Evolutionary conservation across 2,888 invertebrate genomes (phyloP).

Genomic region (Synanthedon tipuliformis): DNA sequence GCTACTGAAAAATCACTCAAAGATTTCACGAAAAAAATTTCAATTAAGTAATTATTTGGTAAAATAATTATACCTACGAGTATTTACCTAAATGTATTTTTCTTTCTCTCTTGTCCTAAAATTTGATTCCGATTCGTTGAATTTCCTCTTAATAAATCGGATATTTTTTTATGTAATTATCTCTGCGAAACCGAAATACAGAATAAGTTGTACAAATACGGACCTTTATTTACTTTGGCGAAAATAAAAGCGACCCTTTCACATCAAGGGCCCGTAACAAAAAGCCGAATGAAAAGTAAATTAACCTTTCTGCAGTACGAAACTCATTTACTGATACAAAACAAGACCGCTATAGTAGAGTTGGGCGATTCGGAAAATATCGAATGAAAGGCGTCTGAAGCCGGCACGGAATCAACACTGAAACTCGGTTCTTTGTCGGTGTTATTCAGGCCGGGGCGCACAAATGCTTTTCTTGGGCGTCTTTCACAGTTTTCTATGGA

Average conservation of each 20-base stretch:
- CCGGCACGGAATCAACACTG: slow-evolving; percentile 44
- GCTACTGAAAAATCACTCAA: no score
- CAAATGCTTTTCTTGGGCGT: slow-evolving; percentile 66
- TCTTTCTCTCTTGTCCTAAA: no score
- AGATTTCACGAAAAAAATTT: not conserved
- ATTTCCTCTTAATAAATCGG: no score
- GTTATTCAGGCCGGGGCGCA: slow-evolving; percentile 48
- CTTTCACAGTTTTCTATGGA: slow-evolving; percentile 66
- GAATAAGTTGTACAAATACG: slow-evolving; percentile 3
- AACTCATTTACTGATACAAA: slow-evolving; percentile 67
- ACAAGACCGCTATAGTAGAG: slow-evolving; percentile 38
- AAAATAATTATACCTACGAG: no score
- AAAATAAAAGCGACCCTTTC: slow-evolving; percentile 23
- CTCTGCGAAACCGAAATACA: not conserved
- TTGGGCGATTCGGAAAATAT: slow-evolving; percentile 51
- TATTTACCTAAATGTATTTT: no score
- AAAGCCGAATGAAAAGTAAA: slow-evolving; percentile 49
- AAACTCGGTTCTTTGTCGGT: slow-evolving; percentile 46
- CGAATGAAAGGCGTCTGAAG: slow-evolving; percentile 46
- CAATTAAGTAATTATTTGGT: no score
- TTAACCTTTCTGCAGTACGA: slow-evolving; percentile 49
- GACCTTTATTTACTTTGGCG: slow-evolving; percentile 14
- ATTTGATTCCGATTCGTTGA: not conserved
- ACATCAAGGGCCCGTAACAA: slow-evolving; percentile 29
- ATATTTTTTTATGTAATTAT: no score